These are phyloP conservation scores for Rhizoglyphus robini DNA, from an alignment of 1,140 invertebrate genomes.

Conservation along the genomic window DNA sequence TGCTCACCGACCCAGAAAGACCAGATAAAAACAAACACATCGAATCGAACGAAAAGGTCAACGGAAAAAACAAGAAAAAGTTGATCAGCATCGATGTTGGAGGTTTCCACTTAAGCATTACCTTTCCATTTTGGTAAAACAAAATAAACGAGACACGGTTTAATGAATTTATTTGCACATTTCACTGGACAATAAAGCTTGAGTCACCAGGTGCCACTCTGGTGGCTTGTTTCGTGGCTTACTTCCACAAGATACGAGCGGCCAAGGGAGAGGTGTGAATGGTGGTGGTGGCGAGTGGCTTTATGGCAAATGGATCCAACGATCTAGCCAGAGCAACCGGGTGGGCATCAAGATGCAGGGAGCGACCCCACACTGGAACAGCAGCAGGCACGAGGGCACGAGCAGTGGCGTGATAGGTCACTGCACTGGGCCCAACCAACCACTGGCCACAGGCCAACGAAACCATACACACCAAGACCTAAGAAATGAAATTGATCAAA, in stretches of 20 bases:
- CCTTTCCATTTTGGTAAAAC: slow-evolving; percentile 4
- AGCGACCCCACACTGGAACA: too few species aligned
- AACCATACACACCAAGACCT: too few species aligned
- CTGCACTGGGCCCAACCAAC: too few species aligned
- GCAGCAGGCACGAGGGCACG: too few species aligned
- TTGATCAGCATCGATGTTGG: slow-evolving; percentile 7
- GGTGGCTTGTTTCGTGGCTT: not conserved
- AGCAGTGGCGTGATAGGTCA: too few species aligned
- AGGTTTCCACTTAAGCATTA: slow-evolving; percentile 8
- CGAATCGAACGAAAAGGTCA: not conserved
- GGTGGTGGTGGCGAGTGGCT: too few species aligned
- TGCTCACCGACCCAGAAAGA: too few species aligned
- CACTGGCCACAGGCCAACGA: too few species aligned
- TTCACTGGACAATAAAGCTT: not conserved
- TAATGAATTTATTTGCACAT: not conserved
- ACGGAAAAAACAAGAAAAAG: slow-evolving; percentile 6
- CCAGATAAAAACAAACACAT: not conserved
- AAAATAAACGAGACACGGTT: not conserved
- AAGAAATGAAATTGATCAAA: too few species aligned
- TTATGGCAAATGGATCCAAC: too few species aligned
- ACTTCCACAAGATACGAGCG: not conserved
- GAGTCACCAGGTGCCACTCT: not conserved
- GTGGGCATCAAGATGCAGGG: too few species aligned
- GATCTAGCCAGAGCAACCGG: too few species aligned
- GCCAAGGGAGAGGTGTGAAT: not conserved